These are phyloP conservation scores for Temnothorax nylanderi DNA, from an alignment of 1,140 invertebrate genomes.

Conservation along the genomic window DNA sequence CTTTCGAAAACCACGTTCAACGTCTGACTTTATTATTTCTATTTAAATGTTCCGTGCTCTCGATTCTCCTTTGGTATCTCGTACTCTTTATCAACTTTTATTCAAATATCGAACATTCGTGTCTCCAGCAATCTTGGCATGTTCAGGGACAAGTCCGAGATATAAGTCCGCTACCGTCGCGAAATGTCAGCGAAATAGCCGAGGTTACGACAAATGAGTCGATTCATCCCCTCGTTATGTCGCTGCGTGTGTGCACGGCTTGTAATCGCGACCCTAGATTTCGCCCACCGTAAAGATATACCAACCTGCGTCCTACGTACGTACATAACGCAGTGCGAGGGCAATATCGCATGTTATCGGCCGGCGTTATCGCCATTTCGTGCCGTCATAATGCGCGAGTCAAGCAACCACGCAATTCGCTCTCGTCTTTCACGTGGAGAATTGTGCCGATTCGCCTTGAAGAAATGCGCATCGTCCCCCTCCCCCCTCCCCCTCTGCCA, in stretches of 20 bases:
- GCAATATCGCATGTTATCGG: slow-evolving; percentile 48
- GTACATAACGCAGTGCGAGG: background rate
- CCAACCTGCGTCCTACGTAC: background rate
- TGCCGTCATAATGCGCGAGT: slow-evolving; percentile 38
- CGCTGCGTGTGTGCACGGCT: slow-evolving; percentile 3
- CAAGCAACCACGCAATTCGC: background rate
- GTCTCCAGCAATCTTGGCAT: background rate
- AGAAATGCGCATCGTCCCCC: slow-evolving; percentile 22
- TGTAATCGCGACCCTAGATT: slow-evolving; percentile 53
- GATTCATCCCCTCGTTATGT: slow-evolving; percentile 43
- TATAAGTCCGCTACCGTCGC: background rate
- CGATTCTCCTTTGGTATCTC: background rate
- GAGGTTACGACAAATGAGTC: slow-evolving; percentile 7
- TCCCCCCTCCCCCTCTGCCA: background rate
- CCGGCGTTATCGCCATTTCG: slow-evolving; percentile 23
- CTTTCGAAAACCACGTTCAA: background rate
- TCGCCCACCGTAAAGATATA: slow-evolving; percentile 52
- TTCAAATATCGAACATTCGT: slow-evolving; percentile 31
- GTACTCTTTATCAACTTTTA: background rate
- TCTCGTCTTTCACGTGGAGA: slow-evolving; percentile 10
- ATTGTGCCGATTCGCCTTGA: background rate
- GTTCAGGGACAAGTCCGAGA: background rate
- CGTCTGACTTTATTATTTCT: background rate
- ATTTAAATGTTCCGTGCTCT: slow-evolving; percentile 6
- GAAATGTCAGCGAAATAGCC: slow-evolving; percentile 32